These are phyloP conservation scores for Drosophila bipectinata DNA, from an alignment of 1,140 invertebrate species.

Conservation along the genomic window DNA sequence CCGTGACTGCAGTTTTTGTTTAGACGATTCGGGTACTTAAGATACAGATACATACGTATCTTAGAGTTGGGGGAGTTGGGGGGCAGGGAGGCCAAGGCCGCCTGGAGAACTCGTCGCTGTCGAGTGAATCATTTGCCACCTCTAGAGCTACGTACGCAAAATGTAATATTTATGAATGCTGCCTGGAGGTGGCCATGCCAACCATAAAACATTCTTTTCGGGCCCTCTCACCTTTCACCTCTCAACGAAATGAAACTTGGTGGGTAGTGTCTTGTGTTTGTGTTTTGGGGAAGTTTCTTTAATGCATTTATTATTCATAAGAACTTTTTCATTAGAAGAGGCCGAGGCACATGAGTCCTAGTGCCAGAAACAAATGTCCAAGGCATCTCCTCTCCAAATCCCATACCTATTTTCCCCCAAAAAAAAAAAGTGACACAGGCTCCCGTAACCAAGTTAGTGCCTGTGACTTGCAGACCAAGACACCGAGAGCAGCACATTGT, in stretches of 20 bases:
- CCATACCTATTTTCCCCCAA: background rate
- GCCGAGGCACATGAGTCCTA: slow-evolving; percentile 38
- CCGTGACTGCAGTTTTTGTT: slow-evolving; percentile 36
- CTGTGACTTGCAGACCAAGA: slow-evolving; percentile 23
- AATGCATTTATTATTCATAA: slow-evolving; percentile 82
- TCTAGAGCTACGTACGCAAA: slow-evolving; percentile 42
- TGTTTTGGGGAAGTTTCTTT: slow-evolving; percentile 47
- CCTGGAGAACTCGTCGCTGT: slow-evolving; percentile 28
- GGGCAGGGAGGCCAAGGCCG: slow-evolving; percentile 35
- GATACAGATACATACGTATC: background rate
- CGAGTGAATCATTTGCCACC: slow-evolving; percentile 59
- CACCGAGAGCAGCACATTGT: slow-evolving; percentile 49
- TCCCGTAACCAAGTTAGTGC: slow-evolving; percentile 63
- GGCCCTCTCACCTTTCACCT: background rate
- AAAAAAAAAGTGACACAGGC: slow-evolving; percentile 15
- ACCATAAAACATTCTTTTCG: slow-evolving; percentile 36
- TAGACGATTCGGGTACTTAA: slow-evolving; percentile 29
- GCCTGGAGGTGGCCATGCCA: slow-evolving; percentile 7
- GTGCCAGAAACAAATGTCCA: slow-evolving; percentile 61
- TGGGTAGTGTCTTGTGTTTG: slow-evolving; percentile 44
- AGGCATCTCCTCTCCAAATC: slow-evolving; percentile 12
- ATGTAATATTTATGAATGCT: slow-evolving; percentile 61
- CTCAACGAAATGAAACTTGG: slow-evolving; percentile 34
- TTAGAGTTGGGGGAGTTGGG: background rate
- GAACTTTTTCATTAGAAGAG: slow-evolving; percentile 75